Conservation (phyloP, 37 sponge, comb jelly and placozoan species). For the Chondrilla cf. caribensis region DNA sequence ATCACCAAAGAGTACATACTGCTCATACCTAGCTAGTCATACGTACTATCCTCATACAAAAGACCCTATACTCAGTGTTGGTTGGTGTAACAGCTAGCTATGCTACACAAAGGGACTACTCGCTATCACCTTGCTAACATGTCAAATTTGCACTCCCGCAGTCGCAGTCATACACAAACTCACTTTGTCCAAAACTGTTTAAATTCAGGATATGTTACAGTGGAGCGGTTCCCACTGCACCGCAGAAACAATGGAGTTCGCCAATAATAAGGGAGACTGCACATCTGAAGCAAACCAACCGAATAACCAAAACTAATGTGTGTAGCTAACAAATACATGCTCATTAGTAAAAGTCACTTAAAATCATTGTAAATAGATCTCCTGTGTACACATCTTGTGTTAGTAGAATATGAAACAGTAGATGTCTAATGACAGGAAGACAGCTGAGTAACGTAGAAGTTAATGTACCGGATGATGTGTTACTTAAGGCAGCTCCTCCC, state of each 20-base stretch:
- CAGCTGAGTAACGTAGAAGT: neutral
- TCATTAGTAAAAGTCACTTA: too few relatives aligned
- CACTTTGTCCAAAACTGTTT: conserved; percentile 82
- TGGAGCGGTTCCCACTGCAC: conserved; percentile 42
- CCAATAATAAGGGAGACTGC: conserved; percentile 92
- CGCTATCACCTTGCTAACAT: too few relatives aligned
- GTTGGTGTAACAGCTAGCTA: too few relatives aligned
- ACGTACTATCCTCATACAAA: too few relatives aligned
- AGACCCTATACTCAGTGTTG: too few relatives aligned
- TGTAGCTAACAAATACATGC: too few relatives aligned
- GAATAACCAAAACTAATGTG: too few relatives aligned
- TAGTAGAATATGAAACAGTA: neutral
- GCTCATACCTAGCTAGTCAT: neutral
- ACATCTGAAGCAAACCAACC: conserved; percentile 46
- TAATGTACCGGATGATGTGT: too few relatives aligned
- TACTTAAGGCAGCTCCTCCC: too few relatives aligned
- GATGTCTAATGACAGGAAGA: neutral
- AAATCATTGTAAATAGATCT: neutral
- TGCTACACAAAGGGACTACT: too few relatives aligned
- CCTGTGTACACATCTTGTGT: neutral
- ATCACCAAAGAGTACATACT: neutral
- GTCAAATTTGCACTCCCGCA: too few relatives aligned
- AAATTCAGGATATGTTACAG: conserved; percentile 52
- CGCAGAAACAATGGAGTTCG: conserved; percentile 82
- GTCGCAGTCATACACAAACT: neutral